These are phyloP conservation scores for Carcinoscorpius rotundicauda DNA, from an alignment of 1,140 invertebrate genomes.

Conservation along the genomic window DNA sequence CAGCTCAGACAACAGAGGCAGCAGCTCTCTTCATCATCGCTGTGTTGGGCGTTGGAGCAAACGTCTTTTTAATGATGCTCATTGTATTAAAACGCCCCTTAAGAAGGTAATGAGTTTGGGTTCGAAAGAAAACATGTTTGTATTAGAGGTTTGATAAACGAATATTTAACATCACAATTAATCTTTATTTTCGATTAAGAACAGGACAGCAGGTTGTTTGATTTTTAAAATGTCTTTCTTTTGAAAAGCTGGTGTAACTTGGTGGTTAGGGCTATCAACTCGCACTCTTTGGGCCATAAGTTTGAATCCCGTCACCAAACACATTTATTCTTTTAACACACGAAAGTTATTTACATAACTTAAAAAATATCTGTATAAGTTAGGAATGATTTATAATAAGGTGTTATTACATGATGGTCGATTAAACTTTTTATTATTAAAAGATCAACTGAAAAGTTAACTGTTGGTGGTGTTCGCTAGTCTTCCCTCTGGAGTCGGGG, in stretches of 20 bases:
- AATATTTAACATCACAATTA: too few species aligned
- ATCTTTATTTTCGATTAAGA: slow-evolving; percentile 37
- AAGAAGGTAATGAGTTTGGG: slow-evolving; percentile 22
- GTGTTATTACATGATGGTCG: too few species aligned
- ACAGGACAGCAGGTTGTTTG: neutral
- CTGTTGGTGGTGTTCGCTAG: too few species aligned
- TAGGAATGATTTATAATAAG: too few species aligned
- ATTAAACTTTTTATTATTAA: too few species aligned
- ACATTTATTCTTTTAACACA: too few species aligned
- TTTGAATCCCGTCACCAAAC: neutral
- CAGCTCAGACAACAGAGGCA: slow-evolving; percentile 62
- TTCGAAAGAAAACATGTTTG: neutral
- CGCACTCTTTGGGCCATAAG: neutral
- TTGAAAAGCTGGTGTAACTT: neutral
- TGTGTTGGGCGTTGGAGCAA: slow-evolving; percentile 62
- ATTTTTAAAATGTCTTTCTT: neutral
- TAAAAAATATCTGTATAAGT: too few species aligned
- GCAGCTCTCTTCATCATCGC: slow-evolving; percentile 62
- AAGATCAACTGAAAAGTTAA: too few species aligned
- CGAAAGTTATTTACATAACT: too few species aligned
- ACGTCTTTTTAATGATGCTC: slow-evolving; percentile 60
- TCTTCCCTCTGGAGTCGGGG: too few species aligned
- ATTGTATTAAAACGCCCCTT: slow-evolving; percentile 34
- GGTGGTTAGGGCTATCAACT: neutral
- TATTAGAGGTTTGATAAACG: too few species aligned